Base-by-base conservation (phyloP, 2,888 invertebrate species). In the Zygothrica quintamaculata region DNA sequence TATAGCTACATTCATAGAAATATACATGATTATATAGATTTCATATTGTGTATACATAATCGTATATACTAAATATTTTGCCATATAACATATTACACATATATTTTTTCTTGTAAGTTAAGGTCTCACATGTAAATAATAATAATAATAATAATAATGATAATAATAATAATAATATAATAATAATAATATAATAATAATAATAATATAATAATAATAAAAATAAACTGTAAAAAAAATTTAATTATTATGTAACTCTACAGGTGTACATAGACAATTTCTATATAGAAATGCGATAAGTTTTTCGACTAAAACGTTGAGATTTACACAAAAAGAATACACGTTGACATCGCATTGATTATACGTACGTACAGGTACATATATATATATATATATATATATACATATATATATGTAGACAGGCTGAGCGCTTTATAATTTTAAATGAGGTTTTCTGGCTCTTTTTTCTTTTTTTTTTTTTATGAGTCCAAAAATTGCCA, bases 361-460 rank as follows among this genome's bases (percentile, higher is more conserved):
- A 42, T 42, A 56, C 26, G 56, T 37, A 61, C 47, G 50, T 26
- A 60, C 47, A 44, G 16, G 33, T 56, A 68, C 62, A 56, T 62
- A 65, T 52, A 43, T 58, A 53, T 22, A 44, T 26, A 50, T 40
- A 18, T 55, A 34, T 42, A 43, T 44, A 13, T 37, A 46, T 53
- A 57, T 44, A 36, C 68, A 53, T 48, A 55, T 58, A 62, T 65
- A 34, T 65, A 43, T 60, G 11, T 61, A 58, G 50, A 57, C 50
- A n/a, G 43, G 47, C 51, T 75, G 60, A 53, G 71, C 67, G 69
- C 39, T 58, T 67, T 61, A 48, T 71, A 62, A 69, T 64, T 67
- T 71, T 65, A 56, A 60, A 66, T 77, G 74, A 75, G 70, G 78
- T 84, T 70, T 76, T 53, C 53, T 50, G 48, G 43, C 55, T 69